These are phyloP conservation scores for Oreochromis aureus DNA, from an alignment of 2,113 vertebrate species.

Conservation along the genomic window DNA sequence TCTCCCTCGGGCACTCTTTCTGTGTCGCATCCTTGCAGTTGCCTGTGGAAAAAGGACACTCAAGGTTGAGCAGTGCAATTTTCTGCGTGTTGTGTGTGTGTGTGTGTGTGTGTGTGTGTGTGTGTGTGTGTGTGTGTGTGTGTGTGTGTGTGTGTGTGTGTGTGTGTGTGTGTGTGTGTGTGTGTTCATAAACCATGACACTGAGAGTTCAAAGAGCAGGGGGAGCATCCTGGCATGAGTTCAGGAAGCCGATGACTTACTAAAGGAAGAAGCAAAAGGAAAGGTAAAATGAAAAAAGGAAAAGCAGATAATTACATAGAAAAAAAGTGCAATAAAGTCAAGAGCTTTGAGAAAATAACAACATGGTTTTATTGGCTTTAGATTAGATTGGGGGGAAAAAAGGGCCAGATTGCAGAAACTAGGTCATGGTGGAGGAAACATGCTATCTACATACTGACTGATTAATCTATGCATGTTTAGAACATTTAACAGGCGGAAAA, in stretches of 20 bases:
- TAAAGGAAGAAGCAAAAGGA: neutral
- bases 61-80: constrained; percentile 59
- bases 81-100: neutral
- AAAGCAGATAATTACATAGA: neutral
- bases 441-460: neutral
- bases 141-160: neutral
- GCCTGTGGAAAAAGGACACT: constrained; percentile 57
- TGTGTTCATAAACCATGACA: neutral
- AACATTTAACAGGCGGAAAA: neutral
- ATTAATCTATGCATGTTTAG: neutral
- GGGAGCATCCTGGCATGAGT: neutral
- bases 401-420: neutral
- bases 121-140: neutral
- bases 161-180: neutral
- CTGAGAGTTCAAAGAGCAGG: neutral
- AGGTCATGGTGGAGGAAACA: neutral
- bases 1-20: constrained; percentile 1
- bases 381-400: neutral
- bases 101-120: neutral
- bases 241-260: neutral
- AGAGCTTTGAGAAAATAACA: neutral
- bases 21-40: constrained; percentile 25
- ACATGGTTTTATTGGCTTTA: neutral
- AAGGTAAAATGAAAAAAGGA: neutral
- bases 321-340: neutral